Evolutionary conservation across 2,113 vertebrate genomes (phyloP).

Genomic region (Aythya baeri): DNA sequence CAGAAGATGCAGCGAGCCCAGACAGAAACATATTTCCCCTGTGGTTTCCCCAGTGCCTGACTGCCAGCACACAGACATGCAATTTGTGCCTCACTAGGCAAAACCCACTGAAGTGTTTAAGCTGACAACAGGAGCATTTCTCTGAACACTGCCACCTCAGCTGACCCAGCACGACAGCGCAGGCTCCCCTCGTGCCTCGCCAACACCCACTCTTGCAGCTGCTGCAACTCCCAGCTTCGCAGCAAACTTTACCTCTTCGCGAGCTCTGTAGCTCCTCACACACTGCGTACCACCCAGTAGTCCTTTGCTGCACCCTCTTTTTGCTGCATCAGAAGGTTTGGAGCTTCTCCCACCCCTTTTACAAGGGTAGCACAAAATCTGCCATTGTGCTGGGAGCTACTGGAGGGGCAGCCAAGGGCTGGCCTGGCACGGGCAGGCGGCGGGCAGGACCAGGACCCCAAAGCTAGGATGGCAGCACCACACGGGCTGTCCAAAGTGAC

Average conservation of each 20-base stretch:
- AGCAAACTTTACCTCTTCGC: accelerated
- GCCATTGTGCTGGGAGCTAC: neutral
- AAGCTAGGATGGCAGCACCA: neutral
- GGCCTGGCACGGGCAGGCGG: neutral
- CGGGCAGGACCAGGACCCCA: neutral
- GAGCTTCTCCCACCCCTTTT: neutral
- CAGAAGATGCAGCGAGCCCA: neutral
- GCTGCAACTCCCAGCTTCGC: accelerated
- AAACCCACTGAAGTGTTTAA: slow-evolving; percentile 39
- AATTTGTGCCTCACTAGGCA: slow-evolving; percentile 43
- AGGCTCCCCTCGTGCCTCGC: neutral
- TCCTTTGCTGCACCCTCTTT: accelerated
- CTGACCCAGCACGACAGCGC: neutral
- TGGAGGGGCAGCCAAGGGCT: accelerated
- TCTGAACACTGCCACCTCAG: neutral
- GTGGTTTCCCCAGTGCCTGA: neutral
- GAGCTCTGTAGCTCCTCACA: accelerated
- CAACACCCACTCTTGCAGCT: neutral
- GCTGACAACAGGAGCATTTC: neutral
- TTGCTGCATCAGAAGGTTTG: neutral
- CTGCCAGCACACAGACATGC: slow-evolving; percentile 30
- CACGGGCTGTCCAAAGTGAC: neutral
- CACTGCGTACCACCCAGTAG: accelerated
- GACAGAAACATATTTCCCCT: slow-evolving; percentile 29
- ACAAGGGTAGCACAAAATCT: neutral